phyloP scores from a whole-genome alignment of 2,888 invertebrate genomes.

The Thalpophila matura region DNA sequence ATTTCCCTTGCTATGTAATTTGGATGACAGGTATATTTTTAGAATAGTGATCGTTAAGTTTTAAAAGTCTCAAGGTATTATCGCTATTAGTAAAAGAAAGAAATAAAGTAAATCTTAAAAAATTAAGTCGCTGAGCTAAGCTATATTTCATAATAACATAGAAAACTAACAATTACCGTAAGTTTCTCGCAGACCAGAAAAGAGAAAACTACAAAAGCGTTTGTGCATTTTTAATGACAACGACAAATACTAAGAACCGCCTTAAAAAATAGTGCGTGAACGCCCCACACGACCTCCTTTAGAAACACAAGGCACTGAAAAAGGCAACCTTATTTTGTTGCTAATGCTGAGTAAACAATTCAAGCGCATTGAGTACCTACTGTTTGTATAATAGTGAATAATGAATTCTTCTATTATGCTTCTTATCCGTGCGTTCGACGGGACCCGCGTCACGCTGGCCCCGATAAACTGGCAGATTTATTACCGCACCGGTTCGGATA shows the following conservation, averaged over 20 bases:
- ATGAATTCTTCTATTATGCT: conserved; percentile 59
- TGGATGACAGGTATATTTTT: too few species aligned
- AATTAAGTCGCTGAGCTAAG: not conserved
- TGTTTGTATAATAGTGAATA: conserved; percentile 57
- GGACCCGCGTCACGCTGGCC: conserved; percentile 54
- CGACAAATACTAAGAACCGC: not conserved
- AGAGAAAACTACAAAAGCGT: conserved; percentile 10
- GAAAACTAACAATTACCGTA: conserved; percentile 2
- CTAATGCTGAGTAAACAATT: conserved; percentile 30
- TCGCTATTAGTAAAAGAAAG: too few species aligned
- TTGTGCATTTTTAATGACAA: not conserved
- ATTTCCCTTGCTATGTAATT: not conserved
- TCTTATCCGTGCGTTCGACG: conserved; percentile 50
- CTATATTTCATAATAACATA: conserved; percentile 13
- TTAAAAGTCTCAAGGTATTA: too few species aligned
- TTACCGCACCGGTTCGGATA: conserved; percentile 40
- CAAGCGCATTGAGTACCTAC: conserved; percentile 31
- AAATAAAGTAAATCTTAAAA: not conserved
- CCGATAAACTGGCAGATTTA: conserved; percentile 67
- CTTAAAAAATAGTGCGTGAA: conserved; percentile 18
- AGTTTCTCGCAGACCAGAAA: conserved; percentile 1
- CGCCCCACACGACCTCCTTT: conserved; percentile 5
- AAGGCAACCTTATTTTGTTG: conserved; percentile 6
- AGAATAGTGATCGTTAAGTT: too few species aligned
- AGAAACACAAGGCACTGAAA: not conserved